Base-by-base conservation (phyloP, 92 coral and sea anemone genomes). In the Diadumene lineata region DNA sequence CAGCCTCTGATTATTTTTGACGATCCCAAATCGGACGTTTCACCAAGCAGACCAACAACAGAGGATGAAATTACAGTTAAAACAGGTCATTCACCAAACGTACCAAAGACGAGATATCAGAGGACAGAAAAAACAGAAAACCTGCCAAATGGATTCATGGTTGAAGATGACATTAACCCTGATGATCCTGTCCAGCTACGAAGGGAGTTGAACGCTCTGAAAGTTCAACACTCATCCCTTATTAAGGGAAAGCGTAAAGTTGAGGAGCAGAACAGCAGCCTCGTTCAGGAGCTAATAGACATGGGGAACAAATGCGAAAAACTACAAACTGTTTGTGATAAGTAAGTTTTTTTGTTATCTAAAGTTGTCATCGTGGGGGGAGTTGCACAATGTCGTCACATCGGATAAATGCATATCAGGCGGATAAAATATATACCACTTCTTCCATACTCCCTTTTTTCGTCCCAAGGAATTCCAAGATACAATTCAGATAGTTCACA, bases 211-310 rank as follows among this genome's bases (percentile, higher is more conserved):
- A 69, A 46, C 43, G 88, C 88, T 16, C 60, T 88, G 51, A 73
- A 79, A 50, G 28, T 83, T 28, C 89, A 84, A 64, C 88, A 81
- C 60, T 56, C 74, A 50, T 65, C 74, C 22, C 66, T 91, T 75
- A 83, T 91, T 6, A 66, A 70, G 32, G 86, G 64, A 64, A 91
- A 85, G 53, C 73, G 90, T 56, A 91, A 85, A 34, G 68, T 34
- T 10, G 93, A 88, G 58, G 93, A 91, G 26, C 92, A 88, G 64
- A 81, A 70, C n/a, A 70, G 66, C 25, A 78, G 64, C 69, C 60
- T 91, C 77, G 89, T 85, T 13, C 90, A 85, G 70, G 97, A 91
- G 56, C 65, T 85, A 26, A 88, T 83, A 2, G 53, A 82, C 0
- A 57, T 88, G 44, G 80, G 73, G 53, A 46, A 50, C 18, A 91